These are phyloP conservation scores for Aegotheles bennettii DNA, from an alignment of 2,113 vertebrate genomes.

Conservation along the genomic window DNA sequence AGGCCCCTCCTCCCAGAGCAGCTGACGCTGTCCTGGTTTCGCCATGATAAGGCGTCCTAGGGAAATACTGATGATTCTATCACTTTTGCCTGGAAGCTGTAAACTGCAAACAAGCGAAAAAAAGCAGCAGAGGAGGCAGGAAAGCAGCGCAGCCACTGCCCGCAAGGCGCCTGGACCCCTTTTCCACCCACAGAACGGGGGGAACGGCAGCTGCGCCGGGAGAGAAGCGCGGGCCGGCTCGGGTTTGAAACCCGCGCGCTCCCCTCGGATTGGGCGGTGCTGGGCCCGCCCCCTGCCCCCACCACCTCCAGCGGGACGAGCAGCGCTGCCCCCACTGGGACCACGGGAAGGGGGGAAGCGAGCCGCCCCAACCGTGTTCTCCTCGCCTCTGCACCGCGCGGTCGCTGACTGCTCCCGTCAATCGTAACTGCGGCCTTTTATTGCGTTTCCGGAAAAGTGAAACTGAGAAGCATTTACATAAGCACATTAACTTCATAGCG, in stretches of 20 bases:
- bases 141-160: accelerated
- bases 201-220: accelerated
- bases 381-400: too few relatives aligned
- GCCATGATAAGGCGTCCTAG: accelerated
- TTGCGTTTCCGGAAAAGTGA: accelerated
- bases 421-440: accelerated
- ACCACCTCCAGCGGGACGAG: accelerated
- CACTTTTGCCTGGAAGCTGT: accelerated
- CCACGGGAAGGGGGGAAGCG: accelerated
- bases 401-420: too few relatives aligned
- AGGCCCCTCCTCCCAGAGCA: accelerated
- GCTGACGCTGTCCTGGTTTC: accelerated
- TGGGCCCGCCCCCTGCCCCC: accelerated
- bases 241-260: not conserved
- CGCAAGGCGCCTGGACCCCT: accelerated
- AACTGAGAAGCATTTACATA: accelerated
- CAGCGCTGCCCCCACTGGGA: accelerated
- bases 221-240: accelerated
- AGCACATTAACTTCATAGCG: accelerated
- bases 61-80: accelerated
- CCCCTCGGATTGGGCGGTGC: accelerated
- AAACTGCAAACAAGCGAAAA: accelerated
- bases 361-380: accelerated
- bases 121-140: accelerated
- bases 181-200: accelerated